phyloP scores from a whole-genome alignment of 2,797 vertebrate species.

The Labeo calbasu region DNA sequence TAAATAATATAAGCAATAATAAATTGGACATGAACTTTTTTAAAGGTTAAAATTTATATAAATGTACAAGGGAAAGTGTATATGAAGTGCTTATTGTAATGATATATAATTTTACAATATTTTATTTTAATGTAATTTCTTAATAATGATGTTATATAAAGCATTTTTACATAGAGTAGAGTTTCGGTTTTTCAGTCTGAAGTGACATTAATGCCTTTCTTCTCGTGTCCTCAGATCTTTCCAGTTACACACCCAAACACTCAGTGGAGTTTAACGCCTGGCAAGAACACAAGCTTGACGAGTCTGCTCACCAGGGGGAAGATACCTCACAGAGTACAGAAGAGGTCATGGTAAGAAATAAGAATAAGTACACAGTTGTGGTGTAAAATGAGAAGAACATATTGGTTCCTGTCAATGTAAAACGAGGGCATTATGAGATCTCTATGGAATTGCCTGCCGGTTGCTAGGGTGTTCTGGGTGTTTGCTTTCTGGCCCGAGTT shows the following conservation, averaged over 20 bases:
- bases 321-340: conserved; percentile 67
- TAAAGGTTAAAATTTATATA: neutral
- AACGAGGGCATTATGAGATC: neutral
- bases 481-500: neutral
- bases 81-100: neutral
- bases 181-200: neutral
- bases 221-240: conserved; percentile 79
- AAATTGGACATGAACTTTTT: neutral
- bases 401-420: neutral
- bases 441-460: neutral
- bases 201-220: conserved; percentile 1
- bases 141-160: neutral
- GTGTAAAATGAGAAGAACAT: neutral
- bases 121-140: neutral
- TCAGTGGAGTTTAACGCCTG: conserved; percentile 87
- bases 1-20: neutral
- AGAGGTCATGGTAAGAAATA: conserved; percentile 87
- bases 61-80: neutral
- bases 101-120: neutral
- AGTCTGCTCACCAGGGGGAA: conserved; percentile 63
- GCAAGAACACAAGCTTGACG: conserved; percentile 87
- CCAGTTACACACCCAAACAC: conserved; percentile 92
- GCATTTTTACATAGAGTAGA: neutral
- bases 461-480: neutral
- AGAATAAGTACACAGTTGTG: neutral